Percentiles rank a stretch among this genome's conserved stretches.
These are phyloP conservation scores for Sturmia bella DNA, from an alignment of 2,888 invertebrate genomes.

Conservation along the genomic window DNA sequence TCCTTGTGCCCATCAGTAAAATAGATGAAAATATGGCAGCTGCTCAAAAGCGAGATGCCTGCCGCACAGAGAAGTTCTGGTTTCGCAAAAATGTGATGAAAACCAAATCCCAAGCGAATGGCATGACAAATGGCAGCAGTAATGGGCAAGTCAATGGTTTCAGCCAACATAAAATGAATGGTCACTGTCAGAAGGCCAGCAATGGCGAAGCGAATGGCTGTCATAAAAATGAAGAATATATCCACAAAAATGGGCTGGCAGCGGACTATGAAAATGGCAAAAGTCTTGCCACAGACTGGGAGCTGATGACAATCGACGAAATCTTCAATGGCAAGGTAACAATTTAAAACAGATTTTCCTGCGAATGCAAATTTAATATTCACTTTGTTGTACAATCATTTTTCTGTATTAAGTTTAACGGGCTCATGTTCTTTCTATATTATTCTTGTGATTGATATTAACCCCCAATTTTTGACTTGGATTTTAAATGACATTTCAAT, in stretches of 20 bases:
- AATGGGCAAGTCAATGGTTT: conserved; percentile 18
- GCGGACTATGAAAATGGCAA: conserved; percentile 24
- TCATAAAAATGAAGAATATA: conserved; percentile 43
- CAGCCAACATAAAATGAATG: conserved; percentile 5
- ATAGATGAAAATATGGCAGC: conserved; percentile 98
- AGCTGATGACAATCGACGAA: conserved; percentile 95
- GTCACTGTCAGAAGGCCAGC: conserved; percentile 45
- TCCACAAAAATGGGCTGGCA: conserved; percentile 30
- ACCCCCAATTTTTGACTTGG: too few relatives aligned
- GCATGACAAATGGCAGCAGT: neutral
- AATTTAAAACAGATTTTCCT: neutral
- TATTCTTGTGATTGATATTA: too few relatives aligned
- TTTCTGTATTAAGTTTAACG: too few relatives aligned
- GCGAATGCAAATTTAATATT: neutral
- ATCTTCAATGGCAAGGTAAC: conserved; percentile 93
- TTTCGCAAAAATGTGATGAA: conserved; percentile 90
- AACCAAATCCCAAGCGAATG: conserved; percentile 52
- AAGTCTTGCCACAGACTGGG: conserved; percentile 82
- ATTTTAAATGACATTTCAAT: too few relatives aligned
- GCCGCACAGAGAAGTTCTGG: conserved; percentile 93
- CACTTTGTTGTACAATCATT: too few relatives aligned
- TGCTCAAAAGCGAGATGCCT: conserved; percentile 95
- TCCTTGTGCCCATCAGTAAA: conserved; percentile 99
- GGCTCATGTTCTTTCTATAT: too few relatives aligned
- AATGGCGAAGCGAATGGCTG: conserved; percentile 63